Evolutionary conservation across 2,113 vertebrate genomes (phyloP), one percentile per base, ranked within the genome.

Genomic region (Pelodiscus sinensis): DNA sequence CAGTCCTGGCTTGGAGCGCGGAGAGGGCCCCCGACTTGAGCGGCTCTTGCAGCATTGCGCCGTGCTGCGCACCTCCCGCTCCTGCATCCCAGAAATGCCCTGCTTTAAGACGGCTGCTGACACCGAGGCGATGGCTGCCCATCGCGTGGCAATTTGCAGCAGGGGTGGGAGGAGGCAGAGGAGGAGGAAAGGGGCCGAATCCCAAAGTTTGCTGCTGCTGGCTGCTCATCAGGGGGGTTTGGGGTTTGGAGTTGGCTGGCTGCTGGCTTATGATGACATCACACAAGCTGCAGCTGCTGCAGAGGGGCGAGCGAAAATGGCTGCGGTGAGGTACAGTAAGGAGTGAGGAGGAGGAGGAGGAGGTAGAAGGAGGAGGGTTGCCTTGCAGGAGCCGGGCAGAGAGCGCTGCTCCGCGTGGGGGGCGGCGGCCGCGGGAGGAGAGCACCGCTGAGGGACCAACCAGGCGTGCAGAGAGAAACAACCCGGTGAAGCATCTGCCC

Each of bases 241-340:
- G n/a, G n/a, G n/a, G 75, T 35, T 10, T 12, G 52, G 79, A 31
- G 60, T 81, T 31, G 89, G 91, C 82, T 24, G 81, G 57, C 73
- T 10, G 10, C 60, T 57, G 89, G 82, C 62, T 62, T 90, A 82
- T 97, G 97, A 84, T 97, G 97, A 96, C 97, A 97, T 97, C 97
- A 96, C 92, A 52, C 54, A 87, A 95, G 96, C 96, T 71, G 96
- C 95, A 85, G 94, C 89, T 79, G 81, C 94, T 79, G 95, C 65
- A 35, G 78, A 89, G 50, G 89, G 95, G 95, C 62, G 84, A 50
- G 95, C 92, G 95, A 96, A 97, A 92, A 97, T 97, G 97, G 98
- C 97, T 90, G 95, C 97, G 84, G 79, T 54, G 3, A 92, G 93
- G 90, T 80, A 87, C 31, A 56, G 71, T 11, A 5, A 35, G 65